Evolutionary conservation across 2,113 vertebrate species (phyloP).

Genomic region (Trogon surrucura): DNA sequence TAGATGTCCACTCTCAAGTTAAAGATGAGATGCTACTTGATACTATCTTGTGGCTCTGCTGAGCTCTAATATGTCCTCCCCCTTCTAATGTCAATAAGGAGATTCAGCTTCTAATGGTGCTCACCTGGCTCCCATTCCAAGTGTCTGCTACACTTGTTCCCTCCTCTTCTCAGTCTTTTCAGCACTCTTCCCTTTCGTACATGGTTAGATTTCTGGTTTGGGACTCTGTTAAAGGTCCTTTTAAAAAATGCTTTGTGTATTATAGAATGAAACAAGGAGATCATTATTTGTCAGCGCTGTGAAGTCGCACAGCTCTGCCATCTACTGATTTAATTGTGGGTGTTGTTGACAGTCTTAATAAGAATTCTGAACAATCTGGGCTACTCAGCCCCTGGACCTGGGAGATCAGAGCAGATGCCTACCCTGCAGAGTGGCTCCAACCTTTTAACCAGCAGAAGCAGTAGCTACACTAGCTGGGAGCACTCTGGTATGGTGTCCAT

Average conservation of each 20-base stretch:
- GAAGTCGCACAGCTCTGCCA: not conserved
- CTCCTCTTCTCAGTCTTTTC: not conserved
- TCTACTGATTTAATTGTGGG: not conserved
- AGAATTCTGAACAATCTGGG: not conserved
- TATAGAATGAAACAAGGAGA: not conserved
- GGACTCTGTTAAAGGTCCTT: not conserved
- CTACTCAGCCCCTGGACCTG: not conserved
- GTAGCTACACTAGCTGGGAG: not conserved
- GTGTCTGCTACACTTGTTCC: not conserved
- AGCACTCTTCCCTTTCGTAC: not conserved
- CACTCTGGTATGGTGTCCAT: not conserved
- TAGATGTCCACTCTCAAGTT: not conserved
- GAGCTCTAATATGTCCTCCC: not conserved
- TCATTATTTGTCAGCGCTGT: not conserved
- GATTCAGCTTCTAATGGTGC: not conserved
- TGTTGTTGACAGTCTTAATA: not conserved
- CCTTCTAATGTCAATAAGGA: not conserved
- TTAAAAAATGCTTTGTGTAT: not conserved
- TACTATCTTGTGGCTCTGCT: not conserved
- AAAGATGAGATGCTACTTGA: not conserved
- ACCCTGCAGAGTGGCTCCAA: not conserved
- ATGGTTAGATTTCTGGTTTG: not conserved
- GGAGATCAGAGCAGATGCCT: not conserved
- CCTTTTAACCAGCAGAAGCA: not conserved
- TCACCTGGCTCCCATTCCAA: not conserved